These are phyloP conservation scores for Muricea muricata DNA, from an alignment of 92 coral and sea anemone genomes.

Conservation along the genomic window DNA sequence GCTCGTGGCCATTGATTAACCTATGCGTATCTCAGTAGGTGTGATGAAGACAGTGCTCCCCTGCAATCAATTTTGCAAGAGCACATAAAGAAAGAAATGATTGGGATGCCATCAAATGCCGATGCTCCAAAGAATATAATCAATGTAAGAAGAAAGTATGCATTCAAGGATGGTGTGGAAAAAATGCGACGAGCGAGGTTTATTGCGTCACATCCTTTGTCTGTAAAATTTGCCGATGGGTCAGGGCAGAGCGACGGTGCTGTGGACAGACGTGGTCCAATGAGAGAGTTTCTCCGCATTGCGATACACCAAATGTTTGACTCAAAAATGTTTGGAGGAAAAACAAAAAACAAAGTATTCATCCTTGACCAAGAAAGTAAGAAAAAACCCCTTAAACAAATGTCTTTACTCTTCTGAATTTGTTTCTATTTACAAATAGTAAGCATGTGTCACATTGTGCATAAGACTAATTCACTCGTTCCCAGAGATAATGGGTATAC, in stretches of 20 bases:
- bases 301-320: conserved; percentile 17
- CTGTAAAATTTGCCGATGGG: conserved; percentile 33
- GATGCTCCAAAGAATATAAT: conserved; percentile 10
- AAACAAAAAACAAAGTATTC: not conserved
- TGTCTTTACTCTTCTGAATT: too few species aligned
- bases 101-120: not conserved
- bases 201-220: conserved; percentile 8
- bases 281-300: conserved; percentile 38
- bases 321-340: conserved; percentile 12
- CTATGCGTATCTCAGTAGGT: not conserved
- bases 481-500: too few species aligned
- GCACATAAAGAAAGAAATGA: not conserved
- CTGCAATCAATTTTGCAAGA: not conserved
- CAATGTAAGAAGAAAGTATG: conserved; percentile 15
- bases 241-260: conserved; percentile 37
- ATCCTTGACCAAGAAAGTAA: conserved; percentile 24
- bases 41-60: not conserved
- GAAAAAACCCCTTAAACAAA: too few species aligned
- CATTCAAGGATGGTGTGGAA: conserved; percentile 17
- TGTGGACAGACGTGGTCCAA: conserved; percentile 44
- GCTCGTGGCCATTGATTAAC: too few species aligned
- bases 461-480: too few species aligned
- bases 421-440: too few species aligned
- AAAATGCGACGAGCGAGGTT: conserved; percentile 19
- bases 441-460: not conserved